Conservation (phyloP, 2,797 vertebrate species). For the Coregonus suidteri region DNA sequence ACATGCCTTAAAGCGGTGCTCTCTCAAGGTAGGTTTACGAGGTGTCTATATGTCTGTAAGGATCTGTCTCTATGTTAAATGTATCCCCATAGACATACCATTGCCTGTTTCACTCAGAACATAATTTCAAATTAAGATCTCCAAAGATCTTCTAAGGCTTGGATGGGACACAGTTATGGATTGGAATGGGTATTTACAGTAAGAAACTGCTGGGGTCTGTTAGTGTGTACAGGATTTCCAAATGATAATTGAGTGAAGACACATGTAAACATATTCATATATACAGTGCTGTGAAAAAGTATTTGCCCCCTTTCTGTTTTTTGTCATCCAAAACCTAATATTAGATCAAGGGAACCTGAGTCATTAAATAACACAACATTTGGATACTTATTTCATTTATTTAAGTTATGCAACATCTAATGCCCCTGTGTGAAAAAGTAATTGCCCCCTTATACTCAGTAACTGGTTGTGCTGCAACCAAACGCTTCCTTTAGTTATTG, state of each 20-base stretch:
- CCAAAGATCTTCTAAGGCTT: background rate
- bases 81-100: background rate
- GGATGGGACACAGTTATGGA: background rate
- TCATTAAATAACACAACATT: no score
- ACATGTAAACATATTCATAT: background rate
- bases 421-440: no score
- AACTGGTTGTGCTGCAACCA: no score
- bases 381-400: no score
- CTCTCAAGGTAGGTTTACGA: constrained; percentile 57
- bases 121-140: background rate
- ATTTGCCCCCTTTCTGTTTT: no score
- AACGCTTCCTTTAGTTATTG: no score
- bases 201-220: background rate
- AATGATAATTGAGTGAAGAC: background rate
- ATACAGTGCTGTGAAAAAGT: no score
- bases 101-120: background rate
- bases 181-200: background rate
- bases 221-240: background rate
- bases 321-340: no score
- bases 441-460: no score
- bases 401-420: no score
- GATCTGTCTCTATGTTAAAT: background rate
- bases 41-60: background rate
- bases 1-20: constrained; percentile 66
- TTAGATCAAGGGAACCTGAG: no score